phyloP scores from a whole-genome alignment of 2,797 vertebrate species.

The Molossus alvarezi region DNA sequence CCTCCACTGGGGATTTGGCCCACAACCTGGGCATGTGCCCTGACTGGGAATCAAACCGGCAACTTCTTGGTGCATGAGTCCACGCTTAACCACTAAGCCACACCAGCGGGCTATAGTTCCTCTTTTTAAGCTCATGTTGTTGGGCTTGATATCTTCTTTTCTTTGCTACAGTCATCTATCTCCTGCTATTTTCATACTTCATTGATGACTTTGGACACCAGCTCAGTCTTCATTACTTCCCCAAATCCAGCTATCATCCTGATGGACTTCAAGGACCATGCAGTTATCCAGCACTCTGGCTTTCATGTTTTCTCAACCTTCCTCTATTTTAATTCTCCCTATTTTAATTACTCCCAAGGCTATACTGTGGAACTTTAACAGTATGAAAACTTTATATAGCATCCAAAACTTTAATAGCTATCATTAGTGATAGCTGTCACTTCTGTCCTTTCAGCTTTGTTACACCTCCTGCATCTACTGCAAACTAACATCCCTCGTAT shows the following conservation, averaged over 20 bases:
- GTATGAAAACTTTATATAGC: background rate
- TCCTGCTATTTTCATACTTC: conserved; percentile 38
- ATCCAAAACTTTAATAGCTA: background rate
- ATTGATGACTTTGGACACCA: background rate
- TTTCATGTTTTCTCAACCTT: conserved; percentile 61
- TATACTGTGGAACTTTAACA: conserved; percentile 5
- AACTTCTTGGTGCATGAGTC: too few relatives aligned
- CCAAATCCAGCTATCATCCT: conserved; percentile 8
- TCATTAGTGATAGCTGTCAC: conserved; percentile 15
- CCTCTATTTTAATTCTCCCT: background rate
- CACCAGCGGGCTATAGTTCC: background rate
- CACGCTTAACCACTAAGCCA: too few relatives aligned
- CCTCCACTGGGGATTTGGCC: too few relatives aligned
- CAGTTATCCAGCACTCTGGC: background rate
- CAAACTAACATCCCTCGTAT: background rate
- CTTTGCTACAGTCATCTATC: background rate
- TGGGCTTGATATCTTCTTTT: conserved; percentile 23
- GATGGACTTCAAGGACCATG: background rate
- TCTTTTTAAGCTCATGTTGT: conserved; percentile 15
- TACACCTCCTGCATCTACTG: background rate
- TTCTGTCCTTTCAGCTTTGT: conserved; percentile 22
- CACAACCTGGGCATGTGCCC: too few relatives aligned
- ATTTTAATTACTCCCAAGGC: conserved; percentile 9
- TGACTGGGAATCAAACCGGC: too few relatives aligned
- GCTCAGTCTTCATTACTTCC: conserved; percentile 39